A percentile compares a stretch with the other conserved stretches of the same genome.
Evolutionary conservation across 2,888 invertebrate species (phyloP).

Genomic region (Zelleria hepariella): DNA sequence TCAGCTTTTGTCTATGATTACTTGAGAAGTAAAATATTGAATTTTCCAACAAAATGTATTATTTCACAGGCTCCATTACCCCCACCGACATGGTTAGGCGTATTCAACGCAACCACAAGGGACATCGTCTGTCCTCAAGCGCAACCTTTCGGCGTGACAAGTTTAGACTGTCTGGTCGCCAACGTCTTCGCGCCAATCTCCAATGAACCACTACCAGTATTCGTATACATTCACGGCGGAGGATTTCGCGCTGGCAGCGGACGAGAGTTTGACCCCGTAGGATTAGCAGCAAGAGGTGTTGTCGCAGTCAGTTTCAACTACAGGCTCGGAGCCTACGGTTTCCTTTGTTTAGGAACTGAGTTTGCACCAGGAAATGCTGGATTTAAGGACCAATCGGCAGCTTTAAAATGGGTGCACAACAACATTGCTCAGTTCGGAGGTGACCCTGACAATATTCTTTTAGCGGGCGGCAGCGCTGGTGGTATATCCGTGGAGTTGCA

Average conservation of each 20-base stretch:
- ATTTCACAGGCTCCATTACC: constrained; percentile 22
- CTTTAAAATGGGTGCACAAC: constrained; percentile 14
- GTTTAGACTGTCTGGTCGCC: constrained; percentile 14
- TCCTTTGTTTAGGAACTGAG: constrained; percentile 14
- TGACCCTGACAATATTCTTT: constrained; percentile 12
- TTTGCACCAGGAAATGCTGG: constrained; percentile 15
- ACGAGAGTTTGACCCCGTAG: constrained; percentile 12
- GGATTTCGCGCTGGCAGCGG: constrained; percentile 9
- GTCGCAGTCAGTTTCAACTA: constrained; percentile 16
- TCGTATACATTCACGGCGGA: constrained; percentile 16
- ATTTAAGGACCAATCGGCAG: constrained; percentile 15
- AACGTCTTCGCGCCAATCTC: constrained; percentile 12
- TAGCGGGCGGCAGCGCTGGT: constrained; percentile 15
- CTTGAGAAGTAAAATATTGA: background rate
- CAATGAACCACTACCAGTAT: constrained; percentile 10
- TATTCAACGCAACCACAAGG: constrained; percentile 12
- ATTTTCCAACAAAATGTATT: too few species aligned
- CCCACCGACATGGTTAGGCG: constrained; percentile 13
- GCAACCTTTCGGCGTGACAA: constrained; percentile 11
- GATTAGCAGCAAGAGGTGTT: constrained; percentile 12
- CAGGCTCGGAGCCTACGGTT: constrained; percentile 15
- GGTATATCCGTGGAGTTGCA: constrained; percentile 12
- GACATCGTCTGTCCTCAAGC: constrained; percentile 11
- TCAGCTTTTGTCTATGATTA: too few species aligned
- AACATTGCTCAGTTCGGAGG: constrained; percentile 15